Evolutionary conservation across 2,113 vertebrate genomes (phyloP).

Genomic region (Planiliza haematocheilus): DNA sequence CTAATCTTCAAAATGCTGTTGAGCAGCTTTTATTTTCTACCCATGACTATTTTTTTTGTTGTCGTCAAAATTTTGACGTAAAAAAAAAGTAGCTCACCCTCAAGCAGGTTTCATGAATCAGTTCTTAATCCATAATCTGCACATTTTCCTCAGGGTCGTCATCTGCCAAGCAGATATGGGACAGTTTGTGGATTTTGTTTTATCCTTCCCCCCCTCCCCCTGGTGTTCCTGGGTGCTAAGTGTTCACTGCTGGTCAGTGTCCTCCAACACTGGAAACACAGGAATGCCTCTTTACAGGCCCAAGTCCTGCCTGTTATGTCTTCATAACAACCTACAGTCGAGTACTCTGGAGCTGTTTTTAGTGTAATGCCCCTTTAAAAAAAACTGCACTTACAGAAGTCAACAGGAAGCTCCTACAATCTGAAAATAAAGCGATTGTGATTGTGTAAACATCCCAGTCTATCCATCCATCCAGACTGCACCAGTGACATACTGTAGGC

Average conservation of each 20-base stretch:
- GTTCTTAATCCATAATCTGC: slow-evolving; percentile 71
- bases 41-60: slow-evolving; percentile 16
- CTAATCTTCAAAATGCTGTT: slow-evolving; percentile 44
- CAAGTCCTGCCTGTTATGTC: slow-evolving; percentile 50
- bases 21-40: slow-evolving; percentile 52
- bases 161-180: slow-evolving; percentile 67
- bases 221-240: slow-evolving; percentile 57
- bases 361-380: slow-evolving; percentile 57
- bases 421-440: slow-evolving; percentile 47
- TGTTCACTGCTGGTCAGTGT: slow-evolving; percentile 82
- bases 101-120: slow-evolving; percentile 60
- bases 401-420: slow-evolving; percentile 37
- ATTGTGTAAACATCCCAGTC: slow-evolving; percentile 47
- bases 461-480: slow-evolving; percentile 66
- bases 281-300: slow-evolving; percentile 41
- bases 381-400: slow-evolving; percentile 46
- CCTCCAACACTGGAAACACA: slow-evolving; percentile 68
- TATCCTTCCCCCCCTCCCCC: slow-evolving; percentile 6
- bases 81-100: slow-evolving; percentile 58
- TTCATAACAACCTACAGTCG: slow-evolving; percentile 38
- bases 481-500: slow-evolving; percentile 43
- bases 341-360: slow-evolving; percentile 47
- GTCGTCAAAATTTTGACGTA: slow-evolving; percentile 42
- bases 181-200: slow-evolving; percentile 71
- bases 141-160: slow-evolving; percentile 82